These are phyloP conservation scores for Sipha flava DNA, from an alignment of 1,140 invertebrate species.

Conservation along the genomic window DNA sequence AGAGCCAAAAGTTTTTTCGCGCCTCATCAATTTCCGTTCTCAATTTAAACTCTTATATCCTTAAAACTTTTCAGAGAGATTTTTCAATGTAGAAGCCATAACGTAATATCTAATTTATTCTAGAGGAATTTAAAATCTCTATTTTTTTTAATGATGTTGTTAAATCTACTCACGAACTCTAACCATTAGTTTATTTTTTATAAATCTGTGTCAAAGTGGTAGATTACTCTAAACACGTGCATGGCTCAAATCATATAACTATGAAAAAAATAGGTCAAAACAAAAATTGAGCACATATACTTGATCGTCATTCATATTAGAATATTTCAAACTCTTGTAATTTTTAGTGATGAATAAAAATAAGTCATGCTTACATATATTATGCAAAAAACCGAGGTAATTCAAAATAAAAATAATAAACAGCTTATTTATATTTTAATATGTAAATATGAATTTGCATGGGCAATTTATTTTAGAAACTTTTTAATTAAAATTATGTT, in stretches of 20 bases:
- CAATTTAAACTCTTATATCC: conserved; percentile 1
- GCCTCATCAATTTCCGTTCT: conserved; percentile 15
- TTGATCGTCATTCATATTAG: not conserved
- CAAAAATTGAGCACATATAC: not conserved
- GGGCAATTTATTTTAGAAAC: no score
- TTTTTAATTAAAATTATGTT: no score
- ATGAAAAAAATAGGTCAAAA: not conserved
- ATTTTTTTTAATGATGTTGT: not conserved
- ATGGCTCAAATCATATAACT: not conserved
- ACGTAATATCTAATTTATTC: not conserved
- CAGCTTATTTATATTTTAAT: no score
- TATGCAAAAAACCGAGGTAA: no score
- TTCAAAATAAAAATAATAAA: no score
- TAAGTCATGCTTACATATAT: not conserved
- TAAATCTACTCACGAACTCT: not conserved
- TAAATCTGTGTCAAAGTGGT: not conserved
- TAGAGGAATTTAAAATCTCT: not conserved
- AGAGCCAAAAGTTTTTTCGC: conserved; percentile 12
- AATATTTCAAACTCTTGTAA: not conserved
- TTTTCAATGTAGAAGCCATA: not conserved
- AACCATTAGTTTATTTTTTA: not conserved
- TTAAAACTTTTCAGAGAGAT: not conserved
- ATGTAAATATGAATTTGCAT: no score
- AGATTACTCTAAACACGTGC: not conserved
- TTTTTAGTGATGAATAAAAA: not conserved